These are phyloP conservation scores for Theonella swinhoei DNA, from an alignment of 37 sponge, comb jelly and placozoan species.

Conservation along the genomic window DNA sequence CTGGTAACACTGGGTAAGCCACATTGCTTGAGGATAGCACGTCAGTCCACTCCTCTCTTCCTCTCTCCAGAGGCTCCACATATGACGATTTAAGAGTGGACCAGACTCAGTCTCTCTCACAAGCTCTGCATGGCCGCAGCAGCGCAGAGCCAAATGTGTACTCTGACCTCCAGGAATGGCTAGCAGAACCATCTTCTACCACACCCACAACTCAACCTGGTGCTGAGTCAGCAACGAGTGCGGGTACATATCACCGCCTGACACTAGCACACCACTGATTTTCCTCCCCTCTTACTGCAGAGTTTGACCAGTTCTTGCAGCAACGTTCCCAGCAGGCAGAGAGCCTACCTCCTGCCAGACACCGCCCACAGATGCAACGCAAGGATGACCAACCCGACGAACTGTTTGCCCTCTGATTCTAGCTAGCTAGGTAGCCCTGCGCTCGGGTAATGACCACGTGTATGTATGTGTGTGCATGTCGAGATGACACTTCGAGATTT, in stretches of 20 bases:
- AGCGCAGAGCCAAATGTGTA: slow-evolving; percentile 16
- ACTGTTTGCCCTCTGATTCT: slow-evolving; percentile 71
- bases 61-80: slow-evolving; percentile 49
- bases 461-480: too few relatives aligned
- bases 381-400: slow-evolving; percentile 76
- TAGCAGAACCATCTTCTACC: slow-evolving; percentile 17
- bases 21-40: background rate
- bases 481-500: too few relatives aligned
- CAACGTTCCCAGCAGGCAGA: slow-evolving; percentile 63
- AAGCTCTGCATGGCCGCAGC: slow-evolving; percentile 24
- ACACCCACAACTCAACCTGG: background rate
- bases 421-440: too few relatives aligned
- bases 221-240: slow-evolving; percentile 74
- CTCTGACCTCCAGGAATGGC: slow-evolving; percentile 59
- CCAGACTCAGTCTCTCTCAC: slow-evolving; percentile 43
- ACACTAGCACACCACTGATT: background rate
- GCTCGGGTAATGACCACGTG: too few relatives aligned
- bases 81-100: slow-evolving; percentile 55
- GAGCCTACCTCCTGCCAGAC: slow-evolving; percentile 33
- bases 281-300: slow-evolving; percentile 17
- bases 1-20: background rate
- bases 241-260: slow-evolving; percentile 31
- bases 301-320: slow-evolving; percentile 87
- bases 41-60: background rate
- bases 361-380: slow-evolving; percentile 84